Base-by-base conservation (phyloP, 2,888 invertebrate species). In the Stenotaenia linearis region DNA sequence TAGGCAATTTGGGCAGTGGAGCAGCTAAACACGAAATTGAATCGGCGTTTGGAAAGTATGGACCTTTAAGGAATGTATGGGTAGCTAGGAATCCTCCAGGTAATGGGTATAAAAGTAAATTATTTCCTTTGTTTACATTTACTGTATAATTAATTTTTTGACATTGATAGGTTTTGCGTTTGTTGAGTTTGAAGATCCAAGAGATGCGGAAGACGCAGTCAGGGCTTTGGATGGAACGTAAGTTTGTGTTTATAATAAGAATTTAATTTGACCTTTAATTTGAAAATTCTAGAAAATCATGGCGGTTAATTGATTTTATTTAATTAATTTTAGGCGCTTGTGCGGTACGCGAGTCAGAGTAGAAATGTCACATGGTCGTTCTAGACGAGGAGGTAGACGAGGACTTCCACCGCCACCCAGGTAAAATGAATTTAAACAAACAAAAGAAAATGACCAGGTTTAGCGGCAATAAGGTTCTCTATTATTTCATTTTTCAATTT, bases 31-130 rank as follows among this genome's bases (percentile, higher is more conserved):
- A 93, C 85, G 95, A 95, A 87, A 90, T 94, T 80, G 96, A 96
- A 86, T 93, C 92, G 84, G 91, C 93, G 10, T 96, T 96, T 86
- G 90, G 91, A 80, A 93, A 94, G 87, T 96, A 94, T 86, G 96
- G 96, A 9, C 93, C 93, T 61, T 89, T 96, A 82, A 90, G 93
- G 83, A 96, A 95, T 87, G 95, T 96, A 76, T 96, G 96, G 96
- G 95, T 97, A 78, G 96, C 96, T 0, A 89, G 96, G 84, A 95
- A 96, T 85, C 96, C 96, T 56, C 95, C 96, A 6, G 96, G 88
- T 81, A 32, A 77, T 18, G 37, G 35, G 23, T 32, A 32, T 76
- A 37, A 76, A 76, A 76, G 32, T 35, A 35, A 76, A 30, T 76
- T 74, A 1, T 75, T 75, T 32, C n/a, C 35, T 15, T 30, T 25